A percentile compares a stretch with the other conserved stretches of the same genome.
phyloP scores from a whole-genome alignment of 2,888 invertebrate species.

The Pseudoips prasinana region DNA sequence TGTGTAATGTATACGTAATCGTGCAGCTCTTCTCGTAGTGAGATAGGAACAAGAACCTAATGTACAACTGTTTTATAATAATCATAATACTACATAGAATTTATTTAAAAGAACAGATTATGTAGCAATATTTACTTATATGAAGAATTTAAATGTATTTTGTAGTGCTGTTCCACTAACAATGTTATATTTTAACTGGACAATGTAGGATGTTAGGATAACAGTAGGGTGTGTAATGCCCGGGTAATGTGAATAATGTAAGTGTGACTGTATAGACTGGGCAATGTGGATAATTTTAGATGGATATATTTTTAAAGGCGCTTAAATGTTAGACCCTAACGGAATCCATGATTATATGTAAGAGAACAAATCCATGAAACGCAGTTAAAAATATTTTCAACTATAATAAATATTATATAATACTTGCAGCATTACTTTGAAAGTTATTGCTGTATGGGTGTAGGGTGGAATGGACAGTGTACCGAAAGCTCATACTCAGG shows the following conservation, averaged over 20 bases:
- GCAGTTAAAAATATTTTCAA: conserved; percentile 29
- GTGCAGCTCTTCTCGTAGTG: conserved; percentile 1
- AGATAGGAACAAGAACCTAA: conserved; percentile 2
- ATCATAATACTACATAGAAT: conserved; percentile 22
- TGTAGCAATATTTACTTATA: conserved; percentile 32
- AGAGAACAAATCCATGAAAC: background rate
- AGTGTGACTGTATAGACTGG: conserved; percentile 2
- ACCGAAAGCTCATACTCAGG: no score
- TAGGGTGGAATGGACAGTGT: no score
- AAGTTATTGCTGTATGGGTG: no score
- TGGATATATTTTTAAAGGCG: conserved; percentile 31
- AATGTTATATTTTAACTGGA: conserved; percentile 16
- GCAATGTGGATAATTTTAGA: conserved; percentile 17
- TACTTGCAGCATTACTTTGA: no score
- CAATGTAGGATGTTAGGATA: background rate
- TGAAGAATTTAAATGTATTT: conserved; percentile 29
- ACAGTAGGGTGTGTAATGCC: conserved; percentile 1
- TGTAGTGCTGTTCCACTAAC: conserved; percentile 37
- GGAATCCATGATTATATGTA: background rate
- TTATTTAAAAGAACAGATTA: conserved; percentile 26
- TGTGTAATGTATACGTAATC: background rate
- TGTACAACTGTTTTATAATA: conserved; percentile 29
- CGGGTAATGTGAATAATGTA: conserved; percentile 5
- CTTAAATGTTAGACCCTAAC: conserved; percentile 12
- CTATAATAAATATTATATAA: conserved; percentile 7